phyloP scores from a whole-genome alignment of 2,888 invertebrate genomes.

The Tanytarsus gracilentus region DNA sequence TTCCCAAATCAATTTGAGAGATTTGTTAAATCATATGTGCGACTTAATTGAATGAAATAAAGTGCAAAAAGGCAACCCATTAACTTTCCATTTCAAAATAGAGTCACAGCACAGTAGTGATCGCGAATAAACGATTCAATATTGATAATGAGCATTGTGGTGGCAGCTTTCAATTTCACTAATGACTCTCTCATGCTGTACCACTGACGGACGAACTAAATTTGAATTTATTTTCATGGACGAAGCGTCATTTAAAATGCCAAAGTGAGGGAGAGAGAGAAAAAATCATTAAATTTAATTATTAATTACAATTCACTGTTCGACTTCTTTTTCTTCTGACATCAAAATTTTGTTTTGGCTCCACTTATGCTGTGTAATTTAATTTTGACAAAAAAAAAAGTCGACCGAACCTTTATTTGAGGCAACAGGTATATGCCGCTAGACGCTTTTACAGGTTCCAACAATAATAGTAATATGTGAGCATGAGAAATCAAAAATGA shows the following conservation, averaged over 20 bases:
- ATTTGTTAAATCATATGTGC: too few relatives aligned
- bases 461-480: too few relatives aligned
- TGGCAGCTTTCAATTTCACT: constrained; percentile 6
- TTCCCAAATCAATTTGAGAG: too few relatives aligned
- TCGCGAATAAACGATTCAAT: neutral
- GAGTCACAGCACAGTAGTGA: neutral
- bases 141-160: constrained; percentile 1
- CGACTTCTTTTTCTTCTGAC: neutral
- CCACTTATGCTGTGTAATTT: too few relatives aligned
- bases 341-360: constrained; percentile 12
- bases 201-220: neutral
- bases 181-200: constrained; percentile 15
- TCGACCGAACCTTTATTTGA: constrained; percentile 19
- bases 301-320: constrained; percentile 9
- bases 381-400: constrained; percentile 11
- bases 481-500: neutral
- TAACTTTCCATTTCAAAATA: neutral
- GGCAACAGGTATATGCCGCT: constrained; percentile 27
- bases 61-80: neutral
- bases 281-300: constrained; percentile 27
- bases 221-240: neutral
- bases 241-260: neutral
- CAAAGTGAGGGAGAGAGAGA: too few relatives aligned
- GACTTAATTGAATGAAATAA: too few relatives aligned
- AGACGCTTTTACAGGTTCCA: too few relatives aligned